These are phyloP conservation scores for Amphipyra tragopoginis DNA, from an alignment of 2,888 invertebrate genomes.

Conservation along the genomic window DNA sequence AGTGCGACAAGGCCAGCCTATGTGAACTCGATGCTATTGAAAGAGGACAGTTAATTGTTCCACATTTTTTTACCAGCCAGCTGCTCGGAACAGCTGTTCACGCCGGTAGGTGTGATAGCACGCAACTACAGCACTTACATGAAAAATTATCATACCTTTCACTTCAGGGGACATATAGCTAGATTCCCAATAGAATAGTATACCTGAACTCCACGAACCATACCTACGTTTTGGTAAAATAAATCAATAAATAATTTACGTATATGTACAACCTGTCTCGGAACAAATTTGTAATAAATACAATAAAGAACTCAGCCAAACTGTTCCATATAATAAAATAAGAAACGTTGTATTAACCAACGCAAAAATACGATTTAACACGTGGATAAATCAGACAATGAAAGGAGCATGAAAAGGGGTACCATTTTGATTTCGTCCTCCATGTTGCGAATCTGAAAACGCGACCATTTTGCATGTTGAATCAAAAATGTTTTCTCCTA, in stretches of 20 bases:
- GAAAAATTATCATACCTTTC: neutral
- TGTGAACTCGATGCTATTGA: slow-evolving; percentile 70
- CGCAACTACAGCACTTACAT: slow-evolving; percentile 19
- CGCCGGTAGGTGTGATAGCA: slow-evolving; percentile 74
- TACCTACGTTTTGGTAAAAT: slow-evolving; percentile 10
- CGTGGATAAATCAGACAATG: slow-evolving; percentile 71
- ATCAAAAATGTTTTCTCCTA: slow-evolving; percentile 41
- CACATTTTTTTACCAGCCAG: slow-evolving; percentile 87
- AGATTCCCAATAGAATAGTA: neutral
- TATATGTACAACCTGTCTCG: neutral
- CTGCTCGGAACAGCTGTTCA: slow-evolving; percentile 88
- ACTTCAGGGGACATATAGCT: neutral
- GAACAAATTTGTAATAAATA: neutral
- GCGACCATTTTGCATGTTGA: slow-evolving; percentile 79
- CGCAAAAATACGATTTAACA: slow-evolving; percentile 46
- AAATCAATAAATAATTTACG: slow-evolving; percentile 33
- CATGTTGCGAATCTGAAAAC: slow-evolving; percentile 87
- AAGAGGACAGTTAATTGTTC: slow-evolving; percentile 82
- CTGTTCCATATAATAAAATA: neutral
- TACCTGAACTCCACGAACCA: slow-evolving; percentile 1
- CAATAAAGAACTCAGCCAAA: neutral
- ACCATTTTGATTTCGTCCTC: slow-evolving; percentile 90
- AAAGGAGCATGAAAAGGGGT: slow-evolving; percentile 78
- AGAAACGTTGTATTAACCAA: neutral
- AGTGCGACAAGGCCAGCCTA: slow-evolving; percentile 76